A percentile compares a stretch with the other conserved stretches of the same genome.
These are phyloP conservation scores for Hippoglossus hippoglossus DNA, from an alignment of 2,797 vertebrate species.

Conservation along the genomic window DNA sequence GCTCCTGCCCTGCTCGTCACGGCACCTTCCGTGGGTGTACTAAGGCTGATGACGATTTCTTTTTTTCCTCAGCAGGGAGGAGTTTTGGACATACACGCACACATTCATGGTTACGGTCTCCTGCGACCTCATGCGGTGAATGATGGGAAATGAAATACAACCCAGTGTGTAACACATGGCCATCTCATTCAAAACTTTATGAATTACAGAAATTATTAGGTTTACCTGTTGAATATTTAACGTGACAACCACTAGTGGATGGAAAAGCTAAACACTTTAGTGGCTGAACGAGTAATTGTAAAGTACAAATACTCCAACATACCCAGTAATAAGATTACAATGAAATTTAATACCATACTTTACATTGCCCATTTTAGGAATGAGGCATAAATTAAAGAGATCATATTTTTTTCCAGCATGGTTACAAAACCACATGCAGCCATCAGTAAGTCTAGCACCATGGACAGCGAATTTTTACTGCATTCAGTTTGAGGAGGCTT, in stretches of 20 bases:
- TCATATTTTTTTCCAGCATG: not conserved
- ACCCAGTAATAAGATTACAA: not conserved
- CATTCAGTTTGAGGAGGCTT: rapidly evolving
- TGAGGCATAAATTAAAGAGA: too few relatives aligned
- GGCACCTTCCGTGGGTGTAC: not conserved
- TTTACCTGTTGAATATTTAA: not conserved
- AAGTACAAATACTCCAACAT: not conserved
- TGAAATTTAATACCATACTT: too few relatives aligned
- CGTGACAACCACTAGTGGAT: rapidly evolving
- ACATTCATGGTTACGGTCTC: constrained; percentile 56
- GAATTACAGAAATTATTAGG: rapidly evolving
- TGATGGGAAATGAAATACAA: not conserved
- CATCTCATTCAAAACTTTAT: rapidly evolving
- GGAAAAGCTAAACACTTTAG: not conserved
- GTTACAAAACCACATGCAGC: not conserved
- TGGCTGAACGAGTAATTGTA: rapidly evolving
- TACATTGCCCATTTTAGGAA: too few relatives aligned
- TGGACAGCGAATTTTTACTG: not conserved
- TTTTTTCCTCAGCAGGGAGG: constrained; percentile 28
- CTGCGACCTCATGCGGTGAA: constrained; percentile 70
- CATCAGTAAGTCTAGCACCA: not conserved
- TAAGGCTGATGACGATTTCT: not conserved
- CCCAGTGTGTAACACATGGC: rapidly evolving
- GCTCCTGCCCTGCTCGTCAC: not conserved
- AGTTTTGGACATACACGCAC: not conserved